Conservation (phyloP, 2,113 vertebrate genomes). For the zebrafish (Danio rerio) region DNA sequence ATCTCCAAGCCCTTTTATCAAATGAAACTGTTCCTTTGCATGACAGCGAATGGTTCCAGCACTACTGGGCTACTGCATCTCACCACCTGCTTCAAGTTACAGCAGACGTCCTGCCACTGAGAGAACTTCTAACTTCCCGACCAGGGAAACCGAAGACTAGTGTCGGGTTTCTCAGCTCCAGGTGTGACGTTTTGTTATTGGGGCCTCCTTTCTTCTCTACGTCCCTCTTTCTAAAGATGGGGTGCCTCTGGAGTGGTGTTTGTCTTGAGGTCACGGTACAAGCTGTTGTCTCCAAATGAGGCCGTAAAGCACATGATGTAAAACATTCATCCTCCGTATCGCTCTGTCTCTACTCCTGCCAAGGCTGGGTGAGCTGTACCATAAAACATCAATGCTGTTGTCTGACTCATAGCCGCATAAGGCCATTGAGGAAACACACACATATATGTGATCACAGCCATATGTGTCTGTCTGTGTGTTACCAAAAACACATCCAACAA, state of each 20-base stretch:
- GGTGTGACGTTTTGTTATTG: constrained; percentile 20
- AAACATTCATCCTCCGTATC: constrained; percentile 48
- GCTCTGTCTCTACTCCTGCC: constrained; percentile 65
- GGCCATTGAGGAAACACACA: constrained; percentile 66
- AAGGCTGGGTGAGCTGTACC: constrained; percentile 65
- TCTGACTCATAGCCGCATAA: constrained; percentile 70
- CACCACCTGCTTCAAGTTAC: constrained; percentile 58
- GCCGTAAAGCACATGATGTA: constrained; percentile 56
- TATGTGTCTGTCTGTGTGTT: constrained; percentile 28
- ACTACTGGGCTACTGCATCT: constrained; percentile 39
- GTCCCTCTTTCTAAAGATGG: constrained; percentile 19
- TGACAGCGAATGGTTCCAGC: constrained; percentile 48
- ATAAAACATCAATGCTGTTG: constrained; percentile 67
- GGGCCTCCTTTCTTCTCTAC: constrained; percentile 18
- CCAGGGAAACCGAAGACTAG: not conserved
- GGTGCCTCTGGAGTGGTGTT: constrained; percentile 41
- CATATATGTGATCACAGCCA: constrained; percentile 47
- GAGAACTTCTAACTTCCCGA: not conserved
- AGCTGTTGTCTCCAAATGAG: constrained; percentile 62
- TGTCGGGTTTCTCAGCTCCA: constrained; percentile 22
- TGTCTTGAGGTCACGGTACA: constrained; percentile 61
- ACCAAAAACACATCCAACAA: constrained; percentile 26
- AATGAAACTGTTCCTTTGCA: constrained; percentile 56
- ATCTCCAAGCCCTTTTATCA: constrained; percentile 55
- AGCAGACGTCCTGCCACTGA: constrained; percentile 11